Evolutionary conservation across 2,888 invertebrate genomes (phyloP).

Genomic region (Torymus texanus): DNA sequence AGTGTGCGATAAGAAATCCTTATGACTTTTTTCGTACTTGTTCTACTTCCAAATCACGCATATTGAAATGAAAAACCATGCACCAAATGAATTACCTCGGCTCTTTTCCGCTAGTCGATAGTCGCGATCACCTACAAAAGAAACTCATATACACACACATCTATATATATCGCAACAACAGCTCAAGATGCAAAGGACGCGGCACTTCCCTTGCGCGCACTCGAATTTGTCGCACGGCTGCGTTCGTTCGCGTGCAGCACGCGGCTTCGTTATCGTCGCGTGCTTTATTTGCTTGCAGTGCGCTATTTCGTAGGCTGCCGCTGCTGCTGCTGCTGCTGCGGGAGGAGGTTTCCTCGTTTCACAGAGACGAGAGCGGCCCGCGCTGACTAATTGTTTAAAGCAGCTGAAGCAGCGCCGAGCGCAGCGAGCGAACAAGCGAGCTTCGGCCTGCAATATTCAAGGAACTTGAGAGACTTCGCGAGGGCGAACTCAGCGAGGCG

Average conservation of each 20-base stretch:
- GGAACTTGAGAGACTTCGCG: constrained; percentile 38
- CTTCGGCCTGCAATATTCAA: constrained; percentile 28
- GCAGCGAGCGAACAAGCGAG: neutral
- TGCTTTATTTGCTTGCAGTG: neutral
- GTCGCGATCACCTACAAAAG: too few species aligned
- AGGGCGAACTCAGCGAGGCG: constrained; percentile 4
- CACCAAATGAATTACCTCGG: too few species aligned
- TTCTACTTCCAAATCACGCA: too few species aligned
- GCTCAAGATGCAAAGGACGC: too few species aligned
- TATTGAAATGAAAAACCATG: too few species aligned
- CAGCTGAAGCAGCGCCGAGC: constrained; percentile 6
- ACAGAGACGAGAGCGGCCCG: neutral
- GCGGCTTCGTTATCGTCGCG: neutral
- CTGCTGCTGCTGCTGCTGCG: neutral
- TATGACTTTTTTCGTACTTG: too few species aligned
- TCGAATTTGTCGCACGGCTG: neutral
- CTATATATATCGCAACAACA: too few species aligned
- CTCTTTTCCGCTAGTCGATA: too few species aligned
- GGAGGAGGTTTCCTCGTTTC: neutral
- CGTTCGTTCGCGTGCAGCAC: constrained; percentile 14
- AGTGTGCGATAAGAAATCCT: too few species aligned
- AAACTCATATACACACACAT: too few species aligned
- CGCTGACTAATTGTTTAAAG: constrained; percentile 32
- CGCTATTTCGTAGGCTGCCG: neutral
- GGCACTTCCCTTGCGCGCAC: neutral